Percentiles rank a stretch among this genome's conserved stretches.
phyloP scores from a whole-genome alignment of 2,888 invertebrate species.

The Pristionchus arcanus region DNA sequence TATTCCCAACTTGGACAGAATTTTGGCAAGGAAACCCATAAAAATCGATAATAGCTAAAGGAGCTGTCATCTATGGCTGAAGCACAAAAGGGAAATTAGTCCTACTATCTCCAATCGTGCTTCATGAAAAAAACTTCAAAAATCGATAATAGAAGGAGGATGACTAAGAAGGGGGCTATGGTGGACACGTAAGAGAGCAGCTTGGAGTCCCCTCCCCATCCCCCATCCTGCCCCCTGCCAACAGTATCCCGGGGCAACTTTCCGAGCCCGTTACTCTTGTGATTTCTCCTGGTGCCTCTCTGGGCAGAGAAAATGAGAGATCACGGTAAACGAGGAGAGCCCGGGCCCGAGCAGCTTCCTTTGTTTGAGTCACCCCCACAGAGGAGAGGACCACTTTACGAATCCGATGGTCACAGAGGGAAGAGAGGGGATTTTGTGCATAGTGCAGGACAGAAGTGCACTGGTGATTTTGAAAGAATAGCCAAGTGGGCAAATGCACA shows the following conservation, averaged over 20 bases:
- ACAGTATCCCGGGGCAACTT: slow-evolving; percentile 27
- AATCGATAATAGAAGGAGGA: not conserved
- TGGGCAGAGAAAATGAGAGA: not conserved
- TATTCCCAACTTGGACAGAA: too few relatives aligned
- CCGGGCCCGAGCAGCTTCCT: not conserved
- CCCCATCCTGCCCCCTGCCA: not conserved
- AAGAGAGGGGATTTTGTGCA: not conserved
- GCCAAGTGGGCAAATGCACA: too few relatives aligned
- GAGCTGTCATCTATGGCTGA: too few relatives aligned
- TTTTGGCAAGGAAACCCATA: too few relatives aligned
- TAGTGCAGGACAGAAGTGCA: not conserved
- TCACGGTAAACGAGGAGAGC: not conserved
- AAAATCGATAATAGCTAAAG: not conserved
- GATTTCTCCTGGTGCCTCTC: not conserved
- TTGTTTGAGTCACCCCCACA: slow-evolving; percentile 10
- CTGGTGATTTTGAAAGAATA: not conserved
- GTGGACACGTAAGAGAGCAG: not conserved
- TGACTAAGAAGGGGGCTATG: not conserved
- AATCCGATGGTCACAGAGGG: not conserved
- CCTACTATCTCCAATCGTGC: too few relatives aligned
- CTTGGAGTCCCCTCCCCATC: not conserved
- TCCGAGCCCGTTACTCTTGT: not conserved
- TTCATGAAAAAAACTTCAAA: not conserved
- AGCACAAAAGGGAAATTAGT: too few relatives aligned
- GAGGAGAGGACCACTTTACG: not conserved